Conservation (phyloP, 1,140 invertebrate genomes). For the Solenopsis invicta region DNA sequence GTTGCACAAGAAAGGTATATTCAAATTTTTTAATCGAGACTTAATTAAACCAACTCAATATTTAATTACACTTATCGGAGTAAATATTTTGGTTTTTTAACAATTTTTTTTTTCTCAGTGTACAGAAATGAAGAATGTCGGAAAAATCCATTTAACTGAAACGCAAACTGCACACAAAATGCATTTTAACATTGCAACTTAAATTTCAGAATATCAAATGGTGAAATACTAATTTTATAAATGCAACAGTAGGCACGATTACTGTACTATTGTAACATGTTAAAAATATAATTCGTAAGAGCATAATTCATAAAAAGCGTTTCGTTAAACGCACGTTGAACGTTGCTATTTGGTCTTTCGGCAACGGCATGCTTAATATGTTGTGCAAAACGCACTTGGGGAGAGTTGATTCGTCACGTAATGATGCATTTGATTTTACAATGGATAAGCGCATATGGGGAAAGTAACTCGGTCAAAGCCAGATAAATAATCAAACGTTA, state of each 20-base stretch:
- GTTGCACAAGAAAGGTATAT: too few relatives aligned
- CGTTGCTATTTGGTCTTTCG: conserved; percentile 16
- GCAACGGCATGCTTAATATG: background rate
- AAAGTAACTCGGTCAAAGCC: conserved; percentile 63
- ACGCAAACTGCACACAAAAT: background rate
- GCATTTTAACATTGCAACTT: background rate
- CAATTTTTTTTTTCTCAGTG: too few relatives aligned
- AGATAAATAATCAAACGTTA: conserved; percentile 45
- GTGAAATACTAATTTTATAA: background rate
- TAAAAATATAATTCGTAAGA: background rate
- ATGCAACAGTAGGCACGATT: background rate
- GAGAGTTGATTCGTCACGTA: conserved; percentile 51
- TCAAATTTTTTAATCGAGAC: too few relatives aligned
- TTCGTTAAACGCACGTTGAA: conserved; percentile 8
- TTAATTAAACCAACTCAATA: too few relatives aligned
- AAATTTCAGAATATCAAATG: background rate
- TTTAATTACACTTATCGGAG: too few relatives aligned
- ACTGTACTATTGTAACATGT: background rate
- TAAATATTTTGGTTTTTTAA: too few relatives aligned
- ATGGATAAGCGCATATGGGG: conserved; percentile 35
- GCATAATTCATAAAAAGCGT: background rate
- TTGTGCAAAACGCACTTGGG: conserved; percentile 47
- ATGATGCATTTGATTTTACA: conserved; percentile 32
- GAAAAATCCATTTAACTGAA: background rate
- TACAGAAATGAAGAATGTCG: too few relatives aligned